Base-by-base conservation (phyloP, 2,888 invertebrate species). In the Archips xylosteana region DNA sequence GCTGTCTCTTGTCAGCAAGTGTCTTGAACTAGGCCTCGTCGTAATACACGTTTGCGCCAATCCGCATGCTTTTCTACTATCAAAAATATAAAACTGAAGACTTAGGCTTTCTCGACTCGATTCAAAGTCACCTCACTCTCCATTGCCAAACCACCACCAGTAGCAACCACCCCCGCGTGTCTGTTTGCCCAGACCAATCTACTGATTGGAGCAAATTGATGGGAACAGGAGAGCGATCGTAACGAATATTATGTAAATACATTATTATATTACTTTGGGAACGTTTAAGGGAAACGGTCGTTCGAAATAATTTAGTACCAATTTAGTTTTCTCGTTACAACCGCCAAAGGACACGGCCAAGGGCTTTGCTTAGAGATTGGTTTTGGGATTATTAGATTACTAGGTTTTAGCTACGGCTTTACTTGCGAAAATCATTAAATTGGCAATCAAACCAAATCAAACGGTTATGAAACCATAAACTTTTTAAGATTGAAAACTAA, bases 131-230 rank as follows among this genome's bases (percentile, higher is more conserved):
- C 36, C 51, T 65, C 65, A 65, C 51, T n/a, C 32, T 1, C 15
- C 54, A 8, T 10, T 15, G 12, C 47, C 13, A 45, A 15, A 15
- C 51, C 54, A 15, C 51, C 54, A 15, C 54, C n/a, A 45, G 36
- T 60, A 70, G 15, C 51, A 32, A 15, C 45, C 57, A 42, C 32
- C 60, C 59, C 70, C 23, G 64, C 36, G 9, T 32, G 32, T 32
- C 57, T 60, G 47, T 73, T 71, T 66, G 68, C 63, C 51, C 66
- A 69, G 54, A 76, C 78, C 79, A 79, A 79, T 79, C 76, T 77
- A 77, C 78, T 79, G 79, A 79, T 79, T 78, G 79, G 51, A 73
- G 75, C 78, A 78, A 78, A 77, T 78, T 77, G 77, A 76, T 67
- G 75, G 75, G 76, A 65, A 15, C 32, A 2, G 8, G 65, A 60